phyloP scores from a whole-genome alignment of 2,888 invertebrate genomes.

The Cheiracanthium punctorium region DNA sequence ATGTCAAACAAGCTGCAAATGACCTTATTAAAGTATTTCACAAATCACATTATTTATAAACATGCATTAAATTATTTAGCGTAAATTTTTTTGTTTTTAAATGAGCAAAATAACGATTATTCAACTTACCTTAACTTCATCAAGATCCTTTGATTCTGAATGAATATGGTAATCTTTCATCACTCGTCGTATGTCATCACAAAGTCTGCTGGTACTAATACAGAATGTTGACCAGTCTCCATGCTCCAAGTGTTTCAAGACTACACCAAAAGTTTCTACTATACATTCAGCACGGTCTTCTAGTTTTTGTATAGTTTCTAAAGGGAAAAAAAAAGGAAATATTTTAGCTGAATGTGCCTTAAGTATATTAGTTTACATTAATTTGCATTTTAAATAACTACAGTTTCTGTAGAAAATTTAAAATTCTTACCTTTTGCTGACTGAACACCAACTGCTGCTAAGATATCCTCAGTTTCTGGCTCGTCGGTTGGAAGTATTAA shows the following conservation, averaged over 20 bases:
- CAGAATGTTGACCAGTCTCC: constrained; percentile 69
- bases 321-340: neutral
- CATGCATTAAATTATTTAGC: too few relatives aligned
- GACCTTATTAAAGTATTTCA: too few relatives aligned
- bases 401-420: too few relatives aligned
- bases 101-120: too few relatives aligned
- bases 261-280: constrained; percentile 67
- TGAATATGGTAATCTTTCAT: constrained; percentile 54
- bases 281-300: constrained; percentile 65
- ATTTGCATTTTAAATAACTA: too few relatives aligned
- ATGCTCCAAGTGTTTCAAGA: constrained; percentile 65
- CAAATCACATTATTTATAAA: too few relatives aligned
- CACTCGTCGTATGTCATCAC: constrained; percentile 61
- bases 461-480: constrained; percentile 45
- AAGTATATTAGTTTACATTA: too few relatives aligned
- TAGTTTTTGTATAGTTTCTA: constrained; percentile 59
- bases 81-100: too few relatives aligned
- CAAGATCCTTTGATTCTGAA: constrained; percentile 33
- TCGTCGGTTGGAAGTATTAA: constrained; percentile 55
- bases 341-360: neutral
- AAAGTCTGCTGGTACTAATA: constrained; percentile 61
- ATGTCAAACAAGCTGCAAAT: too few relatives aligned
- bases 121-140: constrained; percentile 41
- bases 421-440: constrained; percentile 61
- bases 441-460: constrained; percentile 62